Base-by-base conservation (phyloP, 2,113 vertebrate genomes). In the Cavia porcellus region DNA sequence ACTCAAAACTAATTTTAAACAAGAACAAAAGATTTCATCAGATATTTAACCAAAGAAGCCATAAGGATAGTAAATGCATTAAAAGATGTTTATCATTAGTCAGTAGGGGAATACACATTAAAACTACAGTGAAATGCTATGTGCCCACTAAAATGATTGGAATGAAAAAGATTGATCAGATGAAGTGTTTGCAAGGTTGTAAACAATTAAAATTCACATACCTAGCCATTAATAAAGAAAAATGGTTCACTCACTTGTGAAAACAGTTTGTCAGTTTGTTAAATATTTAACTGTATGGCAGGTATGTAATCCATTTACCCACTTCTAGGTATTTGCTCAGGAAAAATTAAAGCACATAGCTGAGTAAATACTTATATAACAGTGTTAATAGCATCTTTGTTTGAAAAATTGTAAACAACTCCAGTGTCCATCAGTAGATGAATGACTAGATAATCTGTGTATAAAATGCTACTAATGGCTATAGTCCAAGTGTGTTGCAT, bases 1-100 rank as follows among this genome's bases (percentile, higher is more conserved):
- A 95, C 10, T 85, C 47, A 92, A 4, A 61, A n/a, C 19, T 66
- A 77, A 61, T 86, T 90, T 86, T 83, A 79, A 77, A 94, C 30
- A 50, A 45, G 25, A 50, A 25, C 72, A 75, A 75, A 79, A 30
- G 28, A 79, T 50, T 79, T 79, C 75, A 79, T 7, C 75, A 79
- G 75, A 79, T 79, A 79, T 12, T 79, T 79, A 79, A 86, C 59
- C 90, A 95, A 50, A 79, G 74, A 79, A 32, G 75, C 42, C 50
- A 7, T 79, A 50, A 13, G 45, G 45, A 50, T 50, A 47, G 28
- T 47, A 79, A 79, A 79, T 75, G 19, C 72, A 75, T 75, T 75
- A 17, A 79, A 79, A 50, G 45, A 47, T 79, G 7, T 79, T 75
- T 79, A 19, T 79, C 28, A 8, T 79, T 32, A 50, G 24, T 77